Conservation (phyloP, 1,140 invertebrate species). For the Rhopalosiphum maidis region DNA sequence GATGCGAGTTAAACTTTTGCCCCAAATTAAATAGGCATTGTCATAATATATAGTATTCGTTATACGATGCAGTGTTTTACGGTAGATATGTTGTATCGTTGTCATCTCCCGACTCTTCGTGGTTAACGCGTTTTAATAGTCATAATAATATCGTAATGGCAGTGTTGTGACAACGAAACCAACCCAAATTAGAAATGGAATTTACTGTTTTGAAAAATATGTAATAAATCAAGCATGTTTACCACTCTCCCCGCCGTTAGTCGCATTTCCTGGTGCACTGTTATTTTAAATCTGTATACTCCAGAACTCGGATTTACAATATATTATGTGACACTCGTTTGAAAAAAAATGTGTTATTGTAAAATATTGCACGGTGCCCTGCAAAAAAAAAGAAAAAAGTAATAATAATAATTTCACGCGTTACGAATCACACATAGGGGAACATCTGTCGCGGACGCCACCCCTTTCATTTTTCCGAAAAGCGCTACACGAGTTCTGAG, state of each 20-base stretch:
- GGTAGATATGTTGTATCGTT: background rate
- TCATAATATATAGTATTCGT: background rate
- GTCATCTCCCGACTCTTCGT: background rate
- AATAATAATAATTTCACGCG: constrained; percentile 56
- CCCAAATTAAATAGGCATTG: background rate
- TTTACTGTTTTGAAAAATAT: constrained; percentile 37
- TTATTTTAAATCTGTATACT: constrained; percentile 47
- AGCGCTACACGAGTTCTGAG: background rate
- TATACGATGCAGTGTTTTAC: background rate
- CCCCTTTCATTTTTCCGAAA: constrained; percentile 37
- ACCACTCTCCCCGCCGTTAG: background rate
- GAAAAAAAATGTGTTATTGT: constrained; percentile 48
- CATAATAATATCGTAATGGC: constrained; percentile 35
- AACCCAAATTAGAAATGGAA: constrained; percentile 45
- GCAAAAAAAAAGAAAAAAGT: constrained; percentile 45
- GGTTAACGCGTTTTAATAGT: constrained; percentile 20
- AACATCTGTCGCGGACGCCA: constrained; percentile 38
- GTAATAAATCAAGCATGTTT: constrained; percentile 27
- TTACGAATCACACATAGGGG: constrained; percentile 50
- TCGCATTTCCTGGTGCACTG: background rate
- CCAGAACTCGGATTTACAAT: constrained; percentile 28
- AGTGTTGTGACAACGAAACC: background rate
- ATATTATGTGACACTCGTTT: constrained; percentile 27
- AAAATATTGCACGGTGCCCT: constrained; percentile 54
- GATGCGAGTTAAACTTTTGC: background rate